A percentile compares a stretch with the other conserved stretches of the same genome.
These are phyloP conservation scores for Phylloscopus collybita DNA, from an alignment of 2,797 vertebrate species.

Conservation along the genomic window DNA sequence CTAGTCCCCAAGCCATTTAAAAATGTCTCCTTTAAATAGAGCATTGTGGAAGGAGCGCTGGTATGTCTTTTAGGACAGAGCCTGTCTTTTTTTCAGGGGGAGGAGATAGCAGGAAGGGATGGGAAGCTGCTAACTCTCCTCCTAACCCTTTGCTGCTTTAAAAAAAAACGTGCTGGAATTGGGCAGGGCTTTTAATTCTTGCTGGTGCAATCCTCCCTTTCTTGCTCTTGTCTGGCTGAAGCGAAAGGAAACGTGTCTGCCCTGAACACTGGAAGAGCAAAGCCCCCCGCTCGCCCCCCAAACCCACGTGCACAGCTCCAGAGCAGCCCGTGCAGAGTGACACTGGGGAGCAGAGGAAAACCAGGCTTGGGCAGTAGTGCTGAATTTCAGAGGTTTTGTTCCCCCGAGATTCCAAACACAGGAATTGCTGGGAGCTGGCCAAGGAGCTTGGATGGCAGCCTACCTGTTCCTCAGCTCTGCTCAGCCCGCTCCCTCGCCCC, in stretches of 20 bases:
- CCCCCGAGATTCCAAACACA: constrained; percentile 35
- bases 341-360: constrained; percentile 50
- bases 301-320: background rate
- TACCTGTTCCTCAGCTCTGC: constrained; percentile 23
- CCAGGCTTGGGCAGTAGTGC: constrained; percentile 17
- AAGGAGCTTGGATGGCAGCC: constrained; percentile 53
- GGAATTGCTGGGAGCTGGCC: constrained; percentile 27
- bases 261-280: background rate
- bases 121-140: background rate
- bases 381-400: constrained; percentile 41
- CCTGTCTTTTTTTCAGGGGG: constrained; percentile 6
- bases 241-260: background rate
- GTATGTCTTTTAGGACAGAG: background rate
- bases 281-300: rapidly evolving
- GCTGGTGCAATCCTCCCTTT: background rate
- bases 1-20: background rate
- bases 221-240: background rate
- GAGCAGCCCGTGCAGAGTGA: constrained; percentile 18
- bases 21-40: constrained; percentile 25
- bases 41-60: background rate
- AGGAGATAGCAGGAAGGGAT: background rate
- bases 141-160: background rate
- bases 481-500: background rate
- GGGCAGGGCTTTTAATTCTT: background rate
- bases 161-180: background rate